Evolutionary conservation across 2,888 invertebrate species (phyloP), one percentile per base, ranked within the genome.

Genomic region (Urechis unicinctus): DNA sequence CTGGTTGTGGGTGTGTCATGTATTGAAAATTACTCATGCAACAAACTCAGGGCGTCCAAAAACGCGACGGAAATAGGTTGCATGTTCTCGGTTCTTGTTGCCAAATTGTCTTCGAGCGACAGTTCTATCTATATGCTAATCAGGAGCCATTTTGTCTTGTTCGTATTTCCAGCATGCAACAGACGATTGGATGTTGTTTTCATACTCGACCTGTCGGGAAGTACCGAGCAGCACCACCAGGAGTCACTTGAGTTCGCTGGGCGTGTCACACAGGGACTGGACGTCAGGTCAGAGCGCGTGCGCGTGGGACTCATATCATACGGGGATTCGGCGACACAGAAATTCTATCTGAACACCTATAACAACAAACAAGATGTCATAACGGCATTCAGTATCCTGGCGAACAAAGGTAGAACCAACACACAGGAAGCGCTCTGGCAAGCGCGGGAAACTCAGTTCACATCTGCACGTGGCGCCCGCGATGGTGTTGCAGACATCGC

Each of bases 261-360:
- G 31, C 41, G 43, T 5, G 47, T 65, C 42, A 51, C 58, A 24
- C 53, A 56, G 31, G 62, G 62, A 17, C 57, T 66, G 4, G 56
- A 60, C 56, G 52, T 62, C 46, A 46, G 51, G 21, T 52, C 46
- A 13, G 65, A 59, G 50, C n/a, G 55, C 6, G 43, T 53, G 1
- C 52, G 63, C 2, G 55, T 66, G 5, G 64, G 55, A 1, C 52
- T 50, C 13, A 29, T 66, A 3, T 57, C 64, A 17, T 65, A 54
- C 57, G 52, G 58, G 36, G 56, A 36, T 36, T 30, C 48, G 17
- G 50, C 56, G 25, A 36, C 43, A n/a, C 49, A 46, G 22, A 55
- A 69, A 61, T 72, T 73, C 62, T 64, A 67, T 59, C 58, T 75
- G 52, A 72, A 71, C 61, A 57, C 58, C 25, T 66, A 70, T 60